Percentiles rank a stretch among this genome's conserved stretches.
These are phyloP conservation scores for Columba guinea DNA, from an alignment of 2,797 vertebrate species.

Conservation along the genomic window DNA sequence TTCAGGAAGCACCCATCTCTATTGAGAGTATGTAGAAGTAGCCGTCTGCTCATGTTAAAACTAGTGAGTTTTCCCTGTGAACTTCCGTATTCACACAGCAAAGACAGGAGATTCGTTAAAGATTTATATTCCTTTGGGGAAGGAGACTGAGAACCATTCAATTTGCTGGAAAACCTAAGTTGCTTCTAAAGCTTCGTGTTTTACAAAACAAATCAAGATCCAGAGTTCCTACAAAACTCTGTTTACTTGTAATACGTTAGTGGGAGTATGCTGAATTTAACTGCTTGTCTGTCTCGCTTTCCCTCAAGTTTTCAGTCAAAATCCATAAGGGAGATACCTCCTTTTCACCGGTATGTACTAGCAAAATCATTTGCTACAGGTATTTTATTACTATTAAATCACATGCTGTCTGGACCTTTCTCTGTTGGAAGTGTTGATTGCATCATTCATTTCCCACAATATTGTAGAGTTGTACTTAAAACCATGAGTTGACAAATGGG, in stretches of 20 bases:
- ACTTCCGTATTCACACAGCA: not conserved
- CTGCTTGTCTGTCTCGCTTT: not conserved
- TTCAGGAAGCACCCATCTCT: not conserved
- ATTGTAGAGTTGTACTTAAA: not conserved
- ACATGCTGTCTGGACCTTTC: not conserved
- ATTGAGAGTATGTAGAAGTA: not conserved
- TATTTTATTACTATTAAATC: not conserved
- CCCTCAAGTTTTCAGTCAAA: not conserved
- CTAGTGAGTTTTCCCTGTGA: not conserved
- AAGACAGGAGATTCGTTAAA: not conserved
- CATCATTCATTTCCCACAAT: not conserved
- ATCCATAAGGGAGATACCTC: rapidly evolving
- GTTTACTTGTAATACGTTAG: not conserved
- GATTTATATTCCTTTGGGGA: not conserved
- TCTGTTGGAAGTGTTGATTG: not conserved
- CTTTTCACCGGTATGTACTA: not conserved
- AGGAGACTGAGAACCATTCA: not conserved
- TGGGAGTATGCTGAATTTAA: not conserved
- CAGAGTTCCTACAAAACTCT: not conserved
- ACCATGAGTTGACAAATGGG: not conserved
- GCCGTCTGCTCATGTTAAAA: not conserved
- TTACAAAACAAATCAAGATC: not conserved
- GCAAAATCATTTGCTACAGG: not conserved
- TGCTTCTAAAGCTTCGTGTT: not conserved
- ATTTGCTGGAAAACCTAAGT: not conserved